Base-by-base conservation (phyloP, 2,888 invertebrate genomes). In the Epinotia nisella region DNA sequence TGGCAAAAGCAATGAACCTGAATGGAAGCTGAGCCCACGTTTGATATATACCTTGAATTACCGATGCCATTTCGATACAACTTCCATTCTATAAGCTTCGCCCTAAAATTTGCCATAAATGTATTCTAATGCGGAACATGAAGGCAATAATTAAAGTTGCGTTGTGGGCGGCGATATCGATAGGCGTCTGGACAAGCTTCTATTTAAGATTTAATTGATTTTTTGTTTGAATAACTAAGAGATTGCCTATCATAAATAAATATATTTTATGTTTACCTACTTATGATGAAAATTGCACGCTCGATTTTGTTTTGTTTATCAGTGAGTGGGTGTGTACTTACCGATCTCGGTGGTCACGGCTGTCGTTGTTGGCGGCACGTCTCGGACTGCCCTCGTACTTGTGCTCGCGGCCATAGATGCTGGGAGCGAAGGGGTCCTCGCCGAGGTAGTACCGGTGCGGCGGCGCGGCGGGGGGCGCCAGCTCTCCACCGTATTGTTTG, bases 351-450 rank as follows among this genome's bases (percentile, higher is more conserved):
- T 88, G 86, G 78, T 91, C 92, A 78, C 93, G 92, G 82, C 86
- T 82, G 88, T 92, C 92, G 78, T 81, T 81, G 75, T 85, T 90
- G 85, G 87, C 87, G 80, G 87, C 83, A 81, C 94, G 92, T 80
- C 91, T 92, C 75, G 95, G 90, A 88, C 94, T 94, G 83, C 95
- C 95, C 88, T 96, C 96, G 92, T 97, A 97, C 85, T 97, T 96
- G 89, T 97, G 97, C 90, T 97, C 97, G 82, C 96, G 95, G 76
- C 97, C 97, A 88, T 97, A 97, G 85, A 97, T 96, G 89, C 96
- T 96, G 76, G 96, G 96, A 72, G 96, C 96, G 88, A 97, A 97
- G 39, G 97, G 97, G 93, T 97, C 97, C 91, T 97, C 97, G 53
- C 97, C 97, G 78, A 97, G 94, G 88, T 97, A 97, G 91, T 97